These are phyloP conservation scores for Gila robusta DNA, from an alignment of 2,797 vertebrate genomes.

Conservation along the genomic window DNA sequence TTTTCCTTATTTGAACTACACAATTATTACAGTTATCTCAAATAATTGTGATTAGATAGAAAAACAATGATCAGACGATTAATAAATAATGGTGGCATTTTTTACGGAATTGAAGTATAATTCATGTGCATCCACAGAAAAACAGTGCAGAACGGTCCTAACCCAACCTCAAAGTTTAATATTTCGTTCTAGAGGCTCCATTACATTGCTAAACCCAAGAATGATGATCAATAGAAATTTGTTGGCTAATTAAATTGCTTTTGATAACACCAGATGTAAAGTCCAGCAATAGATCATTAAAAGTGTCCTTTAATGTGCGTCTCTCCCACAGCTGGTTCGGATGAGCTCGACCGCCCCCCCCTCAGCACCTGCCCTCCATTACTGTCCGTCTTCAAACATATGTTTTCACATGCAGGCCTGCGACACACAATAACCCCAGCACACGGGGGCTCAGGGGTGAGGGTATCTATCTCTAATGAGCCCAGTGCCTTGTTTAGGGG, in stretches of 20 bases:
- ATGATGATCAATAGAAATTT: neutral
- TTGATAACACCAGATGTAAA: constrained; percentile 12
- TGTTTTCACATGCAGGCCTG: constrained; percentile 46
- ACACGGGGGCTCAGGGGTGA: constrained; percentile 41
- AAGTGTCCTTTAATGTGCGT: neutral
- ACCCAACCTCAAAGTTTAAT: neutral
- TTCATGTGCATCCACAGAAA: neutral
- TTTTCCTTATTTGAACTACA: neutral
- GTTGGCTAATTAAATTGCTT: neutral
- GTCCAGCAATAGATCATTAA: constrained; percentile 11
- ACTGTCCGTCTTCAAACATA: constrained; percentile 53
- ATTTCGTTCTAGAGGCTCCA: neutral
- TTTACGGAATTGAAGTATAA: neutral
- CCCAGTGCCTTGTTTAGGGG: constrained; percentile 62
- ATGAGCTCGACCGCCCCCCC: neutral
- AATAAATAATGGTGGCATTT: neutral
- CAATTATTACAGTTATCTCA: neutral
- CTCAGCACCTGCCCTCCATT: constrained; percentile 54
- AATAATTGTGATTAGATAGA: neutral
- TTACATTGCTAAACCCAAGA: neutral
- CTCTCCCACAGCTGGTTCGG: constrained; percentile 26
- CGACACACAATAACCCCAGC: constrained; percentile 41
- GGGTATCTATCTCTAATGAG: constrained; percentile 55
- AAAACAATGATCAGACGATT: neutral
- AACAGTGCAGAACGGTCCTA: neutral